Conservation (phyloP, 2,113 vertebrate genomes). For the Phasianus colchicus region DNA sequence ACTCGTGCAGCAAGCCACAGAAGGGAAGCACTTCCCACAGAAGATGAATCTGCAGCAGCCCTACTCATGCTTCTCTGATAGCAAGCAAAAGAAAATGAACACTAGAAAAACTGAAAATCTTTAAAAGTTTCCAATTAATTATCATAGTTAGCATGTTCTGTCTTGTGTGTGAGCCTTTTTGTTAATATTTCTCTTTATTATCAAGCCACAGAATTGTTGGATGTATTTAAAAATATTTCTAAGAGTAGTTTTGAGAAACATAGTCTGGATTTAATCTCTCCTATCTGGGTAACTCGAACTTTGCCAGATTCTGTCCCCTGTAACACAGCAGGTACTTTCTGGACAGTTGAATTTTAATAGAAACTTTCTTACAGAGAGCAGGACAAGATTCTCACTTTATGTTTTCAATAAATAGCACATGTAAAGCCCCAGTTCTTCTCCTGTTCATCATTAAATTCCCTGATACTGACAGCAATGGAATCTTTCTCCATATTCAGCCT, state of each 20-base stretch:
- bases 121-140: not conserved
- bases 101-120: accelerated
- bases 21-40: not conserved
- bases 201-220: not conserved
- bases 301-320: not conserved
- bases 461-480: not conserved
- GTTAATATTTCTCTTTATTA: not conserved
- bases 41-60: not conserved
- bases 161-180: not conserved
- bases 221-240: not conserved
- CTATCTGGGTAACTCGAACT: not conserved
- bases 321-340: not conserved
- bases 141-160: not conserved
- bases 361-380: not conserved
- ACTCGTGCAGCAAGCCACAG: not conserved
- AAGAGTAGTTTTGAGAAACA: not conserved
- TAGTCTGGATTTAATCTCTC: not conserved
- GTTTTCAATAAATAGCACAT: not conserved
- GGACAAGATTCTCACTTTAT: not conserved
- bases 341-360: not conserved
- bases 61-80: not conserved
- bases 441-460: constrained; percentile 3
- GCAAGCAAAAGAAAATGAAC: not conserved
- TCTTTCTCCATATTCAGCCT: not conserved
- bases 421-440: not conserved